Conservation (phyloP, 2,888 invertebrate genomes). For the Thelaira solivaga region DNA sequence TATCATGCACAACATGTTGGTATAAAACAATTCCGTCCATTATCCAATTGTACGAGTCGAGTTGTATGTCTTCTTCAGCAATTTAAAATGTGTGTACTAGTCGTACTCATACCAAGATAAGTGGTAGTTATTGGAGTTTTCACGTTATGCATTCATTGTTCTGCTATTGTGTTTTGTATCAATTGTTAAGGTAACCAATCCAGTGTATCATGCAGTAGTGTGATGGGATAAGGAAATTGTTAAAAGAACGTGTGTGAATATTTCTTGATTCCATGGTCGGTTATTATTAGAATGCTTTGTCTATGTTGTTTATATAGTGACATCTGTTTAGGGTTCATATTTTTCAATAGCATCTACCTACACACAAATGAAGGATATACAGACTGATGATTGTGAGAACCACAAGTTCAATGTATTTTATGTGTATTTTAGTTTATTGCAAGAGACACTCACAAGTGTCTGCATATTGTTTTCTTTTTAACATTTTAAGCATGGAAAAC, state of each 20-base stretch:
- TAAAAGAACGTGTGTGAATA: background rate
- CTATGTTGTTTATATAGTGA: slow-evolving; percentile 45
- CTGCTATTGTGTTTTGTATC: background rate
- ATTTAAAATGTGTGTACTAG: background rate
- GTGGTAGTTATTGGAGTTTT: background rate
- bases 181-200: slow-evolving; percentile 24
- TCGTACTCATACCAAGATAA: background rate
- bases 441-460: background rate
- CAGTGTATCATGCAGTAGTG: background rate
- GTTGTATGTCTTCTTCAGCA: slow-evolving; percentile 20
- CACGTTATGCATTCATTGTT: slow-evolving; percentile 1
- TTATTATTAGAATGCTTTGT: slow-evolving; percentile 9
- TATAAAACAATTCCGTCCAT: slow-evolving; percentile 47
- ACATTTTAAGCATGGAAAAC: too few species aligned
- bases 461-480: background rate
- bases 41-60: slow-evolving; percentile 19
- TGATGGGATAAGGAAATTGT: background rate
- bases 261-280: background rate
- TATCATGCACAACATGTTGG: slow-evolving; percentile 49
- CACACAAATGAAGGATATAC: too few species aligned
- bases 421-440: background rate
- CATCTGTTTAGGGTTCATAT: slow-evolving; percentile 49
- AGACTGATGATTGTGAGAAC: slow-evolving; percentile 41
- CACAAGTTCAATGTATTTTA: slow-evolving; percentile 10
- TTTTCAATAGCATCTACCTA: slow-evolving; percentile 9